Base-by-base conservation (phyloP, 2,888 invertebrate genomes). In the Ophraella communa region DNA sequence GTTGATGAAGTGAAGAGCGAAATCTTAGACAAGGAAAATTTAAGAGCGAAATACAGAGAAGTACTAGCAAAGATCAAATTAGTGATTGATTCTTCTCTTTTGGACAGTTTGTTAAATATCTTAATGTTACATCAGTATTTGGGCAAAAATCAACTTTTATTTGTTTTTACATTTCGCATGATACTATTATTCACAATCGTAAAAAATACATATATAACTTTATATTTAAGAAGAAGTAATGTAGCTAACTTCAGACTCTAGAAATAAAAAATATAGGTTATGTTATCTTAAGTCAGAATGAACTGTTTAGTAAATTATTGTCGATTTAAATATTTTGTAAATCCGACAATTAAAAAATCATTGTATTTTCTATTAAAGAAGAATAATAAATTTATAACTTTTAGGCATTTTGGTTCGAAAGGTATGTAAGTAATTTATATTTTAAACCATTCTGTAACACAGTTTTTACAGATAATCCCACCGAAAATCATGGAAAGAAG, bases 401-500 rank as follows among this genome's bases (percentile, higher is more conserved):
- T 42, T 24, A 35, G 58, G 20, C 51, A 59, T 59, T 59, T 35
- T 39, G 47, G 39, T 20, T 14, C 24, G 18, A 18, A 59, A 7
- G 27, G 59, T 59, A 24, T 39, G 49, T 39, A 17, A 11, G 11
- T 7, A 23, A 21, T 21, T 7, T 14, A 8, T 14, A 4, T 51
- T n/a, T 7, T 24, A 10, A 23, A 24, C n/a, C 47, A 5, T n/a
- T 24, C 4, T 54, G n/a, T 10, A 57, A 27, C 35, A 58, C n/a
- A 33, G 0, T 11, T 49, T 47, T 57, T 57, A 4, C 18, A 49
- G 59, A 23, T 39, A 47, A 51, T 5, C 2, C 14, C 45, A 8
- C 7, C 10, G 11, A 58, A 56, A 52, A 55, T 61, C 47, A 8
- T 11, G 45, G 27, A 53, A 20, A 27, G 20, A 30, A n/a, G 24